Conservation (phyloP, 1,140 invertebrate species). For the Orchestia grillus region DNA sequence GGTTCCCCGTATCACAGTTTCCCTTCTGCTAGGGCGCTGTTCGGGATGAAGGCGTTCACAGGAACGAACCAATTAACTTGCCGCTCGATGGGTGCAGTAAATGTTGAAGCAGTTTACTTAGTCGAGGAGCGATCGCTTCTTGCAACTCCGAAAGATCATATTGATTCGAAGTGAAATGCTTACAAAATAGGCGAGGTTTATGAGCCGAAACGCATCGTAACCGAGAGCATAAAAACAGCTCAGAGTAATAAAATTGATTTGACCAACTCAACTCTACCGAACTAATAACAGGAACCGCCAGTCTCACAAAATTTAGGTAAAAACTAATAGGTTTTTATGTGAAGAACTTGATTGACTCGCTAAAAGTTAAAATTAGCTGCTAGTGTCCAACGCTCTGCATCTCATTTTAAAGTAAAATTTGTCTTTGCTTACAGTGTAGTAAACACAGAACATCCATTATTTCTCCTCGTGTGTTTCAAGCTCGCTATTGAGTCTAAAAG, state of each 20-base stretch:
- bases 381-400: not conserved
- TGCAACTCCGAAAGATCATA: not conserved
- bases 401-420: not conserved
- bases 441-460: not conserved
- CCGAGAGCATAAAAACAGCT: not conserved
- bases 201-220: not conserved
- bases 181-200: not conserved
- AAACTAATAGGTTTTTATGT: not conserved
- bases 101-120: not conserved
- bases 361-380: not conserved
- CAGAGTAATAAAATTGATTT: not conserved
- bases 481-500: not conserved
- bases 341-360: not conserved
- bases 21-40: too few relatives aligned
- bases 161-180: not conserved
- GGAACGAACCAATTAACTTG: not conserved
- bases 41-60: not conserved
- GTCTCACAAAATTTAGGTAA: not conserved
- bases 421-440: not conserved
- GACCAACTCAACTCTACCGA: not conserved
- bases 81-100: not conserved
- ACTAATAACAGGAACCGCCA: not conserved
- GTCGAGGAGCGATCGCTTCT: not conserved
- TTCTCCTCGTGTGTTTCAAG: not conserved
- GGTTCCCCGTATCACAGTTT: too few relatives aligned